A percentile compares a stretch with the other conserved stretches of the same genome.
These are phyloP conservation scores for Macroteleia sp. DNA, from an alignment of 2,888 invertebrate genomes.

Conservation along the genomic window DNA sequence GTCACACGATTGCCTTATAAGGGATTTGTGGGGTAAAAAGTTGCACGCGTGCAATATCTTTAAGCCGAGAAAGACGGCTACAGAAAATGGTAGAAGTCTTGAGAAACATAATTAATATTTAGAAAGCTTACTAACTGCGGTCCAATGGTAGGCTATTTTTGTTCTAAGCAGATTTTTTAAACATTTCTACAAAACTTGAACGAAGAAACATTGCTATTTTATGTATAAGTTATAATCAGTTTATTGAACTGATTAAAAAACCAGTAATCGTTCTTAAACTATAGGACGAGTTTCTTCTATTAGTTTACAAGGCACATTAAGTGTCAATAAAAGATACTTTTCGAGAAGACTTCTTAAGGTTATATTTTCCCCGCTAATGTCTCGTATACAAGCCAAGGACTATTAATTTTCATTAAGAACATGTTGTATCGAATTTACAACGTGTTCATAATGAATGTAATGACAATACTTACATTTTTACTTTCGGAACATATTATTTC, in stretches of 20 bases:
- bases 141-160: no score
- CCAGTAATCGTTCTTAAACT: not conserved
- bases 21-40: slow-evolving; percentile 5
- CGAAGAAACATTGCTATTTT: no score
- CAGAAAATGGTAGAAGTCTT: no score
- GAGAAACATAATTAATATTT: no score
- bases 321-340: slow-evolving; percentile 21
- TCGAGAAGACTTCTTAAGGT: slow-evolving; percentile 1
- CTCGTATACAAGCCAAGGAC: no score
- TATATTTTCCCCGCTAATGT: not conserved
- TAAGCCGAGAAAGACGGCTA: no score
- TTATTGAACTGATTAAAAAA: slow-evolving; percentile 17
- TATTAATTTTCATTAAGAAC: no score
- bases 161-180: no score
- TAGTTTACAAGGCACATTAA: slow-evolving; percentile 8
- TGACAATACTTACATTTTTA: not conserved
- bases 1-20: no score
- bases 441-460: slow-evolving; percentile 8
- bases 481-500: no score
- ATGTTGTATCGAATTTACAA: slow-evolving; percentile 10
- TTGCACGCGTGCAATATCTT: slow-evolving; percentile 3
- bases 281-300: slow-evolving; percentile 10
- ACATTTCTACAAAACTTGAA: no score
- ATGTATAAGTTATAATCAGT: not conserved
- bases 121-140: no score